A percentile compares a stretch with the other conserved stretches of the same genome.
Conservation (phyloP, 2,113 vertebrate species). For the Cololabis saira region DNA sequence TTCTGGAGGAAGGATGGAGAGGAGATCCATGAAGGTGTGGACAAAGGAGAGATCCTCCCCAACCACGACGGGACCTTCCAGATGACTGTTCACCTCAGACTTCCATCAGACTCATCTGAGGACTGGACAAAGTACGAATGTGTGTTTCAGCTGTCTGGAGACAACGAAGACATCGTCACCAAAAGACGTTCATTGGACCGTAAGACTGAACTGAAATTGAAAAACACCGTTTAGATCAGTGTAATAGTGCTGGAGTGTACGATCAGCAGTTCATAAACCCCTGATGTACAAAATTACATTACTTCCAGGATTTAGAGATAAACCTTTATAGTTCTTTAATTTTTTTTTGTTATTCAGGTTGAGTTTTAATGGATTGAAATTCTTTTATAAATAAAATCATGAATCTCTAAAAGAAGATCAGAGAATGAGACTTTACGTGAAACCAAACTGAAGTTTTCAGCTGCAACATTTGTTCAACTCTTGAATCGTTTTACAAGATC, state of each 20-base stretch:
- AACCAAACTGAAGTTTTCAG: too few species aligned
- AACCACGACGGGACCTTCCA: conserved; percentile 65
- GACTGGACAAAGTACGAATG: conserved; percentile 32
- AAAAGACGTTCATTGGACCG: conserved; percentile 18
- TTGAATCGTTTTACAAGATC: too few species aligned
- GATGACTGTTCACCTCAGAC: conserved; percentile 31
- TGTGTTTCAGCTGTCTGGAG: conserved; percentile 34
- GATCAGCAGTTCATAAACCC: too few species aligned
- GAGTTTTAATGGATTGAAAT: too few species aligned
- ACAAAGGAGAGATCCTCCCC: conserved; percentile 39
- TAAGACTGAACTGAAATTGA: not conserved
- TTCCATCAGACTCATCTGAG: not conserved
- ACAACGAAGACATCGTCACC: not conserved
- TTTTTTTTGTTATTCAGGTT: too few species aligned
- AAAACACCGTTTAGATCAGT: not conserved
- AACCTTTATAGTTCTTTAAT: too few species aligned
- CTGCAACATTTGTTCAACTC: too few species aligned
- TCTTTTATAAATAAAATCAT: too few species aligned
- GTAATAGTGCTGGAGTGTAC: not conserved
- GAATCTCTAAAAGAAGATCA: too few species aligned
- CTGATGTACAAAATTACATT: too few species aligned
- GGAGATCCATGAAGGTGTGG: conserved; percentile 36
- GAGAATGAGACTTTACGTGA: too few species aligned
- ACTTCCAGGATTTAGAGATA: too few species aligned
- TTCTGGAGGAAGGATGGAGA: conserved; percentile 14